Percentiles rank a stretch among this genome's conserved stretches.
Conservation (phyloP, 2,113 vertebrate genomes). For the Tupaia tana region DNA sequence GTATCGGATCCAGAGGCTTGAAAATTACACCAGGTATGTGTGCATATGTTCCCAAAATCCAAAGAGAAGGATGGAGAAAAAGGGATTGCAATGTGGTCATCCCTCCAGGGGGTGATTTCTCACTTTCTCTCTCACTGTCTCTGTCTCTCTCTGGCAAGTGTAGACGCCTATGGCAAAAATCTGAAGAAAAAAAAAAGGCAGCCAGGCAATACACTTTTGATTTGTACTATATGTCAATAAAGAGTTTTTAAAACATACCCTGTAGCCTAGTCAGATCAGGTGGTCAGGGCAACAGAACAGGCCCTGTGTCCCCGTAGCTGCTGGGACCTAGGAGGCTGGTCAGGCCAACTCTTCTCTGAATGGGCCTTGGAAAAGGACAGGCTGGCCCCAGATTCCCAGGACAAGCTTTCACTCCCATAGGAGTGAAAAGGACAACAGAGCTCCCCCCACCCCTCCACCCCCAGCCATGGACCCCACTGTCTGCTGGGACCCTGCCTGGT, state of each 20-base stretch:
- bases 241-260: not conserved
- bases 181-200: not conserved
- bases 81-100: too few relatives aligned
- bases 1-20: too few relatives aligned
- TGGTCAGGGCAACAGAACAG: not conserved
- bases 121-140: too few relatives aligned
- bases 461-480: not conserved
- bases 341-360: not conserved
- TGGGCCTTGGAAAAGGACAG: not conserved
- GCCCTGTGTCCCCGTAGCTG: not conserved
- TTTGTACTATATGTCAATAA: not conserved
- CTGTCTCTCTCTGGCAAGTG: too few relatives aligned
- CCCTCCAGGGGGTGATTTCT: too few relatives aligned
- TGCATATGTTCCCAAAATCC: too few relatives aligned
- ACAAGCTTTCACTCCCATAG: not conserved
- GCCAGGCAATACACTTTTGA: not conserved
- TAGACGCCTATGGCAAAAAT: too few relatives aligned
- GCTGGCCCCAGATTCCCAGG: not conserved
- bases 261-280: too few relatives aligned
- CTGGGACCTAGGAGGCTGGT: not conserved
- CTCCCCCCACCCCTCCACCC: not conserved
- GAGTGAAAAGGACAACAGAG: not conserved
- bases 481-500: conserved; percentile 55
- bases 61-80: too few relatives aligned
- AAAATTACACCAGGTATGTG: too few relatives aligned